A percentile compares a stretch with the other conserved stretches of the same genome.
phyloP scores from a whole-genome alignment of 2,113 vertebrate species.

The Hippocampus zosterae region DNA sequence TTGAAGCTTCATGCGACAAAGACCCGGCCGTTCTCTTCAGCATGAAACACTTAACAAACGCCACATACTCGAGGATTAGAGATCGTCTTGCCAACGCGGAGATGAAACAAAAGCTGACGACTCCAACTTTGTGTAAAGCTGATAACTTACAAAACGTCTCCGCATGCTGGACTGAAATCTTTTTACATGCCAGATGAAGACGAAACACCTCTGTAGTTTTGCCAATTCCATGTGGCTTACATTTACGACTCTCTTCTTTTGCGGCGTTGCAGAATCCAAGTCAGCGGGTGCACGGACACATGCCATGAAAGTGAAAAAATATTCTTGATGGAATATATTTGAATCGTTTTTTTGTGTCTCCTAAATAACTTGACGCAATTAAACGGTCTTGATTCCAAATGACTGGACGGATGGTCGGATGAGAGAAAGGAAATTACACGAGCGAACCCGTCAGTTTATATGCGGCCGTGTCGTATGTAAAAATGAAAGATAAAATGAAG shows the following conservation, averaged over 20 bases:
- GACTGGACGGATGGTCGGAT: background rate
- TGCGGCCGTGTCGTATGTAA: background rate
- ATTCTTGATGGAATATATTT: background rate
- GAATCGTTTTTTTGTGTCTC: background rate
- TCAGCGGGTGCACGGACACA: background rate
- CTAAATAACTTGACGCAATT: background rate
- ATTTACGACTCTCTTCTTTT: slow-evolving; percentile 15
- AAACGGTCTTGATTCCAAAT: background rate
- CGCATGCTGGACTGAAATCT: background rate
- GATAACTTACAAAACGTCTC: background rate
- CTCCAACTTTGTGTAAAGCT: background rate
- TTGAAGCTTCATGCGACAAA: background rate
- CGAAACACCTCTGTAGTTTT: slow-evolving; percentile 39
- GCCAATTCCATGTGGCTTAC: slow-evolving; percentile 49
- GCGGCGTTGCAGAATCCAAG: slow-evolving; percentile 5
- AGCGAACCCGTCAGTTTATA: background rate
- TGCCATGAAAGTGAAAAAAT: background rate
- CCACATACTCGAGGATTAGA: background rate
- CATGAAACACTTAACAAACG: background rate
- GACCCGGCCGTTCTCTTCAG: background rate
- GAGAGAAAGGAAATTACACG: background rate
- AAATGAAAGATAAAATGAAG: background rate
- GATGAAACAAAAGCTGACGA: background rate
- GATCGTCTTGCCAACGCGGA: background rate
- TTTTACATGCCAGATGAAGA: slow-evolving; percentile 31